Conservation (phyloP, 1,140 invertebrate species). For the Orius insidiosus region DNA sequence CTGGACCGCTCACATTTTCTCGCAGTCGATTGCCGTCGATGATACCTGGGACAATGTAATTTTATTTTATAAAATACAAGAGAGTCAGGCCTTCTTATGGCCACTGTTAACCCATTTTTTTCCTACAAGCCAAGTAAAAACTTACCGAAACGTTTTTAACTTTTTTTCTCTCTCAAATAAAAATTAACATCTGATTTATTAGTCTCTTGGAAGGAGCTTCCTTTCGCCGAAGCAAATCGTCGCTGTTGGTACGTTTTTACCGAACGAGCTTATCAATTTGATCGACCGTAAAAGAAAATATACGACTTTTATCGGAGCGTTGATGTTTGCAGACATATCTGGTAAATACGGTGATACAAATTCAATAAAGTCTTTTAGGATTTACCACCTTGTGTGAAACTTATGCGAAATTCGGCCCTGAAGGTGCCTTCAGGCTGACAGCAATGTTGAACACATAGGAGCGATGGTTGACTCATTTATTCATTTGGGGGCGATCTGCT, state of each 20-base stretch:
- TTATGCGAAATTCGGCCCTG: slow-evolving; percentile 37
- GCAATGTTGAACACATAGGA: slow-evolving; percentile 43
- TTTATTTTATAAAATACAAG: no score
- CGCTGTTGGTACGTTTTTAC: slow-evolving; percentile 3
- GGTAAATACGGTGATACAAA: no score
- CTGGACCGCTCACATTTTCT: slow-evolving; percentile 9
- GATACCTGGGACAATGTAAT: slow-evolving; percentile 5
- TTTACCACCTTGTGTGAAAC: slow-evolving; percentile 44
- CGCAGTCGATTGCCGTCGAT: slow-evolving; percentile 5
- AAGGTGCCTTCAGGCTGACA: slow-evolving; percentile 41
- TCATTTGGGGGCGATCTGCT: slow-evolving; percentile 42
- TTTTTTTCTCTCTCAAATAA: no score
- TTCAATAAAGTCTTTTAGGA: slow-evolving; percentile 30
- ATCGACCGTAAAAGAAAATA: slow-evolving; percentile 1
- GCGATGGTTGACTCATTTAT: slow-evolving; percentile 44
- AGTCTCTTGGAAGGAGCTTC: slow-evolving; percentile 1
- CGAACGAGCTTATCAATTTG: slow-evolving; percentile 3
- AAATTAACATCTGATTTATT: no score
- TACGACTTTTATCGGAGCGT: slow-evolving; percentile 6
- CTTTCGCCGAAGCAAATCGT: slow-evolving; percentile 4
- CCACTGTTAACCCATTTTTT: no score
- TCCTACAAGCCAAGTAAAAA: no score
- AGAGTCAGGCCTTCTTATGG: no score
- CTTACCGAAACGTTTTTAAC: no score
- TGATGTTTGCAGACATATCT: slow-evolving; percentile 6